Conservation (phyloP, 1,140 invertebrate genomes). For the Tetragonula clypearis region DNA sequence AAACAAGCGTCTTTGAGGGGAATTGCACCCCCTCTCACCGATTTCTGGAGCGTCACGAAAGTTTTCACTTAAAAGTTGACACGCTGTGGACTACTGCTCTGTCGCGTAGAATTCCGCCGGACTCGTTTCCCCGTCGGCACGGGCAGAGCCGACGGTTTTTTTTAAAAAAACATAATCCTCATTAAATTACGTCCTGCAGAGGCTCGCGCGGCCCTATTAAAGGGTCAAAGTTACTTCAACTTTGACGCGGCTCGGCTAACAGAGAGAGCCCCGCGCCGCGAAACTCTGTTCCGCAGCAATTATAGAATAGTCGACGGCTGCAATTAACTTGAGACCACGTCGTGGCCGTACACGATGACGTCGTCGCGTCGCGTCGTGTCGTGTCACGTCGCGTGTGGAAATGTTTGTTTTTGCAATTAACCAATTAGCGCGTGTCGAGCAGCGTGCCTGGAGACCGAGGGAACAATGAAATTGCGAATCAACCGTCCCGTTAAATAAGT, state of each 20-base stretch:
- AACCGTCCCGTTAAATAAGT: constrained; percentile 9
- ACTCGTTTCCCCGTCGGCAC: not conserved
- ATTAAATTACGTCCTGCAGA: constrained; percentile 49
- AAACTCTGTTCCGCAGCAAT: constrained; percentile 1
- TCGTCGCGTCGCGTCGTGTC: not conserved
- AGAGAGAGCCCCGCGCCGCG: not conserved
- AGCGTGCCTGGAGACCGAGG: too few relatives aligned
- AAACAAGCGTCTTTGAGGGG: not conserved
- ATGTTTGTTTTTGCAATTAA: constrained; percentile 54
- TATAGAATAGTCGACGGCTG: constrained; percentile 32
- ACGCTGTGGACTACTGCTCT: not conserved
- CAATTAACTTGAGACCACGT: constrained; percentile 38
- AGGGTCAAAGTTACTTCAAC: constrained; percentile 43
- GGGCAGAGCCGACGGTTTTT: not conserved
- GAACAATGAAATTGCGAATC: constrained; percentile 36
- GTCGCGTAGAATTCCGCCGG: not conserved
- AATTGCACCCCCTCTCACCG: not conserved
- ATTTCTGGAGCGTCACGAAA: not conserved
- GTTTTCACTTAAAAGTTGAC: not conserved
- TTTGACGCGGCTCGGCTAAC: constrained; percentile 38
- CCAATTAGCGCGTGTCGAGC: constrained; percentile 32
- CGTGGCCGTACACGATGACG: not conserved
- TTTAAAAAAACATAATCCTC: constrained; percentile 48
- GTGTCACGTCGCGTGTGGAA: not conserved
- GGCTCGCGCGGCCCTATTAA: constrained; percentile 38